Evolutionary conservation across 2,888 invertebrate genomes (phyloP).

Genomic region (Aelia acuminata): DNA sequence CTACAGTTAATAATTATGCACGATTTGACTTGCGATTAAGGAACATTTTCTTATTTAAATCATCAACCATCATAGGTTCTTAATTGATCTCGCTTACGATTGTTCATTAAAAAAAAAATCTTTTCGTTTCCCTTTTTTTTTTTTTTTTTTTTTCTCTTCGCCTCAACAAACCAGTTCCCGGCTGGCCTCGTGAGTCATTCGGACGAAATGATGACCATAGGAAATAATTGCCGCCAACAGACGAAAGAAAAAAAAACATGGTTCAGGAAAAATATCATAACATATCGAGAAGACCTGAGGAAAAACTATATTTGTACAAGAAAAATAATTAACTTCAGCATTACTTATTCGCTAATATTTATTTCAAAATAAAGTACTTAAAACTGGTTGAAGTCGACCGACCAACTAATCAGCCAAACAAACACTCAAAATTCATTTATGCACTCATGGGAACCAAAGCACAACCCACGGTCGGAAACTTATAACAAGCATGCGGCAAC

Average conservation of each 20-base stretch:
- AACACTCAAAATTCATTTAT: neutral
- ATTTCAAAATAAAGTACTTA: too few relatives aligned
- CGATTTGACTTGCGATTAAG: neutral
- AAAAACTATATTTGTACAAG: neutral
- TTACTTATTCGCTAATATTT: too few relatives aligned
- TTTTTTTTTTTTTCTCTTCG: neutral
- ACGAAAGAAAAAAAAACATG: neutral
- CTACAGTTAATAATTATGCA: neutral
- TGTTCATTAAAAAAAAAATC: constrained; percentile 1
- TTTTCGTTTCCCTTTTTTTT: neutral
- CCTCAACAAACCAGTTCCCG: neutral
- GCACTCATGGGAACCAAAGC: neutral
- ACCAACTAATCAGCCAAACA: neutral
- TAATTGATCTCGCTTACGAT: neutral
- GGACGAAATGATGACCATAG: constrained; percentile 12
- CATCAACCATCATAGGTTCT: neutral
- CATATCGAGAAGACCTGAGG: neutral
- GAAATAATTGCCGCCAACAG: constrained; percentile 10
- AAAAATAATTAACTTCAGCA: neutral
- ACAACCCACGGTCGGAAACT: neutral
- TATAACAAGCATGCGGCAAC: neutral
- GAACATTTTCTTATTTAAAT: neutral
- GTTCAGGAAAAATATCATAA: neutral
- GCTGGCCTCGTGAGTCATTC: constrained; percentile 3
- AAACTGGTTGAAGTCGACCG: neutral